phyloP scores from a whole-genome alignment of 2,113 vertebrate genomes.

The Xenus cinereus region DNA sequence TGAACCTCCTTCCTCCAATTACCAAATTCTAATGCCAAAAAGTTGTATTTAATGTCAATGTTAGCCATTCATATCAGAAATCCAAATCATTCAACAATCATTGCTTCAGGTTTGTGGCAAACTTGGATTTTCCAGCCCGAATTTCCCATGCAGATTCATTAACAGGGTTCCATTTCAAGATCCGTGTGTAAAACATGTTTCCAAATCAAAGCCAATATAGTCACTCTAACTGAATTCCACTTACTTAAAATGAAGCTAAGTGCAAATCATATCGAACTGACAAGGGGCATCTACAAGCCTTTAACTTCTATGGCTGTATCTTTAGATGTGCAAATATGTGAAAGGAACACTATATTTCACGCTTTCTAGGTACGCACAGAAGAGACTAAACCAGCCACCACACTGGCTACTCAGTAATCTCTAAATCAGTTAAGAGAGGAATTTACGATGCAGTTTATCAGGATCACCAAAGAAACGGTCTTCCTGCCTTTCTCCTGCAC shows the following conservation, averaged over 20 bases:
- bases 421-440: constrained; percentile 31
- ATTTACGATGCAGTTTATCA: constrained; percentile 35
- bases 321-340: not conserved
- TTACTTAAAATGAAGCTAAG: not conserved
- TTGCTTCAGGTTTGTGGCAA: not conserved
- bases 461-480: not conserved
- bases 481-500: not conserved
- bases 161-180: not conserved
- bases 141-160: not conserved
- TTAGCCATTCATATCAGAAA: not conserved
- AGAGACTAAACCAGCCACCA: not conserved
- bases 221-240: not conserved
- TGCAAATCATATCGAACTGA: fast-evolving
- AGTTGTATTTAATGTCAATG: not conserved
- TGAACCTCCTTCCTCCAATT: not conserved
- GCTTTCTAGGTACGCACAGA: not conserved
- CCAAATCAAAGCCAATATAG: not conserved
- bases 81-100: not conserved
- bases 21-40: not conserved
- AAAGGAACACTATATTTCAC: not conserved
- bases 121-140: not conserved
- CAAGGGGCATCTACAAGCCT: not conserved
- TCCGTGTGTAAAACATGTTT: not conserved
- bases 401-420: not conserved
- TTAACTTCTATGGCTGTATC: not conserved